These are phyloP conservation scores for Balearica regulorum DNA, from an alignment of 2,797 vertebrate genomes.

Conservation along the genomic window DNA sequence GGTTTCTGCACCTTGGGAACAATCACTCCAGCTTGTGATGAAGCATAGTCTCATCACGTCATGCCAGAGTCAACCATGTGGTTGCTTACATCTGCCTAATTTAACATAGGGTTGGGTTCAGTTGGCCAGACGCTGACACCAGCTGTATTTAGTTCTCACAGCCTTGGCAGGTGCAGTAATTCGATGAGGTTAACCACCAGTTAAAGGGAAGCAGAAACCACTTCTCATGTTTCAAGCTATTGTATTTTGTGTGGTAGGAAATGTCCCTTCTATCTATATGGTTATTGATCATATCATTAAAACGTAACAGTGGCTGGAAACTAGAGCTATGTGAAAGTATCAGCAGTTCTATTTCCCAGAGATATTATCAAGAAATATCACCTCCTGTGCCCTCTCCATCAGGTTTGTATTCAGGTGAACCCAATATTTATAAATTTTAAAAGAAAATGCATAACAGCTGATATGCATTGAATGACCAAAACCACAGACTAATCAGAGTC, in stretches of 20 bases:
- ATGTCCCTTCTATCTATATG: slow-evolving; percentile 44
- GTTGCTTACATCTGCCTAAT: slow-evolving; percentile 51
- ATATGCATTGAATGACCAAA: background rate
- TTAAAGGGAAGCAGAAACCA: slow-evolving; percentile 44
- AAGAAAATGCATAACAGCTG: background rate
- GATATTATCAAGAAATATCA: slow-evolving; percentile 2
- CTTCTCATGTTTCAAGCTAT: slow-evolving; percentile 41
- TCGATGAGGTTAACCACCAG: slow-evolving; percentile 57
- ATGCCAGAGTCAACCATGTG: background rate
- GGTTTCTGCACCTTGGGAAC: background rate
- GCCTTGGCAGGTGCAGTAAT: slow-evolving; percentile 62
- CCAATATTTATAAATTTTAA: background rate
- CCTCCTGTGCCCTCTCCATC: background rate
- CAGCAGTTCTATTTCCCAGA: slow-evolving; percentile 33
- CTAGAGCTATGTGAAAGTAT: background rate
- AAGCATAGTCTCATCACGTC: background rate
- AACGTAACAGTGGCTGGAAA: slow-evolving; percentile 54
- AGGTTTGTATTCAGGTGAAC: background rate
- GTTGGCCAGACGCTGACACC: slow-evolving; percentile 33
- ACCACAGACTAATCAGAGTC: background rate
- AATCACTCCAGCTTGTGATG: background rate
- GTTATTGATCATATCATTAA: slow-evolving; percentile 64
- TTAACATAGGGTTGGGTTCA: slow-evolving; percentile 43
- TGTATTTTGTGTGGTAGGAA: slow-evolving; percentile 62
- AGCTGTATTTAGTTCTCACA: slow-evolving; percentile 67